Percentiles rank a stretch among this genome's conserved stretches.
Evolutionary conservation across 2,113 vertebrate genomes (phyloP).

Genomic region (Paratilapia polleni): DNA sequence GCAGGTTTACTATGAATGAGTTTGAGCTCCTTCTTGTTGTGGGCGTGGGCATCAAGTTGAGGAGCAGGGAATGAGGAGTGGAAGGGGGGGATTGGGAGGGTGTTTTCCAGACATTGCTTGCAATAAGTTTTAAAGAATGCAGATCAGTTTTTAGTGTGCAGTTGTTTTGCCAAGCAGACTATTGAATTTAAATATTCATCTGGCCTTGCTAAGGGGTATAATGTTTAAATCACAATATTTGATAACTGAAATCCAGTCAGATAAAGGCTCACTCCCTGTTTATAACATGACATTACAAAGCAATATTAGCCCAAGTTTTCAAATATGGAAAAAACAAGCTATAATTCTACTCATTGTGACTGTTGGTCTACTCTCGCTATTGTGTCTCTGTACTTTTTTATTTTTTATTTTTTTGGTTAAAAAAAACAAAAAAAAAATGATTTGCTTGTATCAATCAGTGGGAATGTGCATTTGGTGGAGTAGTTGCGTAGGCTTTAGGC

Average conservation of each 20-base stretch:
- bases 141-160: slow-evolving; percentile 45
- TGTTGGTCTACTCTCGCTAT: slow-evolving; percentile 70
- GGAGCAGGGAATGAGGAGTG: neutral
- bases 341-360: slow-evolving; percentile 76
- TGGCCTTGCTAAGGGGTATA: neutral
- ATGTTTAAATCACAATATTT: slow-evolving; percentile 11
- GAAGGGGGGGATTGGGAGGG: neutral
- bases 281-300: slow-evolving; percentile 72
- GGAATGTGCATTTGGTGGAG: slow-evolving; percentile 95
- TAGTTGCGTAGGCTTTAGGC: slow-evolving; percentile 83
- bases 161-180: slow-evolving; percentile 47
- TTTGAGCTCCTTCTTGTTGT: slow-evolving; percentile 81
- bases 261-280: slow-evolving; percentile 52
- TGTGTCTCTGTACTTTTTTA: slow-evolving; percentile 63
- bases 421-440: slow-evolving; percentile 62
- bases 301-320: slow-evolving; percentile 77
- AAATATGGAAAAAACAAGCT: slow-evolving; percentile 66
- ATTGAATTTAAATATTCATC: slow-evolving; percentile 25
- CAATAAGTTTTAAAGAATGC: slow-evolving; percentile 58
- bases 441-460: slow-evolving; percentile 98
- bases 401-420: slow-evolving; percentile 20
- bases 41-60: slow-evolving; percentile 70
- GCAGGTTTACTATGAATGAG: slow-evolving; percentile 86
- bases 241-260: neutral
- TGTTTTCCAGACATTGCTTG: slow-evolving; percentile 61